phyloP scores from a whole-genome alignment of 2,797 vertebrate genomes.

The Melanotaenia maccullochi region DNA sequence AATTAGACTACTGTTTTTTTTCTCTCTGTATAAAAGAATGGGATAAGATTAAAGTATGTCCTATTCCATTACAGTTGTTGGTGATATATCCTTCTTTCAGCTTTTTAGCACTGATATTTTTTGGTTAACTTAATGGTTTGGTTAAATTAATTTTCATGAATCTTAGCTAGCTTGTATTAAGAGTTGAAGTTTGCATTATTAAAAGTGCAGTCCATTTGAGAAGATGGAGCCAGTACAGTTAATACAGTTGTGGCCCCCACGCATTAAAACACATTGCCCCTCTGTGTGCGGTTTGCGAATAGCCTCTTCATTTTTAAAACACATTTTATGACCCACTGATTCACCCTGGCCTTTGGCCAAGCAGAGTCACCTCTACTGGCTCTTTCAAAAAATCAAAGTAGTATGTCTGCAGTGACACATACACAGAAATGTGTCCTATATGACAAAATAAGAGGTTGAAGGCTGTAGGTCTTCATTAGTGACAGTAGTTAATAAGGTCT shows the following conservation, averaged over 20 bases:
- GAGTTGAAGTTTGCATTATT: not conserved
- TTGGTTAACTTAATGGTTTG: not conserved
- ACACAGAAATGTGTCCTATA: constrained; percentile 7
- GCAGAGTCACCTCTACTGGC: too few species aligned
- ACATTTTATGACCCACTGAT: too few species aligned
- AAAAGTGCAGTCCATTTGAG: not conserved
- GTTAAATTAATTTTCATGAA: not conserved
- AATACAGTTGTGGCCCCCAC: too few species aligned
- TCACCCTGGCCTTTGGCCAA: too few species aligned
- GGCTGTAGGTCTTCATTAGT: constrained; percentile 25
- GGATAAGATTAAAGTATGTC: not conserved
- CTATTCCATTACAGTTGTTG: not conserved
- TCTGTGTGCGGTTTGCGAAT: too few species aligned
- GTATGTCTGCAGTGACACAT: not conserved
- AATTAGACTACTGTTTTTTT: too few species aligned
- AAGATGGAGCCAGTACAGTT: too few species aligned
- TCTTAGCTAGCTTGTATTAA: not conserved
- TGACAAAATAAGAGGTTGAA: constrained; percentile 1
- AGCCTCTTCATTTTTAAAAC: too few species aligned
- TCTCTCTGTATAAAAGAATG: too few species aligned
- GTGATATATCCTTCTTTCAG: not conserved
- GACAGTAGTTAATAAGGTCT: constrained; percentile 35
- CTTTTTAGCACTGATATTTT: not conserved
- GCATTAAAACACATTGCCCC: too few species aligned
- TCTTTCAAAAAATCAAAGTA: not conserved